Evolutionary conservation across 1,140 invertebrate species (phyloP).

Genomic region (Pseudomyrmex pallidus): DNA sequence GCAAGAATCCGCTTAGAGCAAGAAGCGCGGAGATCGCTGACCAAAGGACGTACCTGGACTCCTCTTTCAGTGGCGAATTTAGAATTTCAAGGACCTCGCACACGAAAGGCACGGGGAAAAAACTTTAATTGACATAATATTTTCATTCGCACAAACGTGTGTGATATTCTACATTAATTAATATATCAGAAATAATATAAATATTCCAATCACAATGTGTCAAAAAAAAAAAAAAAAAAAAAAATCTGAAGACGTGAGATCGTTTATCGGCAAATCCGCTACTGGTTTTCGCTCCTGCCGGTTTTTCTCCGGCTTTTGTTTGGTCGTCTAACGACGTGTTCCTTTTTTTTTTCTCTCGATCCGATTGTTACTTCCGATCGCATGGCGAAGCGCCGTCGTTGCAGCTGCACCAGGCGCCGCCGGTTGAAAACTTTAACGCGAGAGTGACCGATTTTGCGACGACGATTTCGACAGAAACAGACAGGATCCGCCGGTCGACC

Average conservation of each 20-base stretch:
- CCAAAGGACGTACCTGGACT: constrained; percentile 39
- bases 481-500: constrained; percentile 44
- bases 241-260: neutral
- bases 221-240: neutral
- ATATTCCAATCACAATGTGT: neutral
- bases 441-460: constrained; percentile 70
- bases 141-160: no score
- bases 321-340: constrained; percentile 4
- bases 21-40: constrained; percentile 49
- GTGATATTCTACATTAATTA: no score
- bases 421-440: constrained; percentile 58
- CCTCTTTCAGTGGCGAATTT: constrained; percentile 31
- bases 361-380: constrained; percentile 64
- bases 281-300: constrained; percentile 9
- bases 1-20: constrained; percentile 69
- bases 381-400: constrained; percentile 39
- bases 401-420: constrained; percentile 50
- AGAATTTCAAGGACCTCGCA: neutral
- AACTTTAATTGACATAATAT: constrained; percentile 2
- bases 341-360: neutral
- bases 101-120: neutral
- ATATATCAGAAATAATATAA: no score
- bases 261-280: constrained; percentile 27
- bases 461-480: constrained; percentile 76
- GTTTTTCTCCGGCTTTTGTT: neutral